Conservation (phyloP, 2,113 vertebrate genomes). For the Oncorhynchus gorbuscha region DNA sequence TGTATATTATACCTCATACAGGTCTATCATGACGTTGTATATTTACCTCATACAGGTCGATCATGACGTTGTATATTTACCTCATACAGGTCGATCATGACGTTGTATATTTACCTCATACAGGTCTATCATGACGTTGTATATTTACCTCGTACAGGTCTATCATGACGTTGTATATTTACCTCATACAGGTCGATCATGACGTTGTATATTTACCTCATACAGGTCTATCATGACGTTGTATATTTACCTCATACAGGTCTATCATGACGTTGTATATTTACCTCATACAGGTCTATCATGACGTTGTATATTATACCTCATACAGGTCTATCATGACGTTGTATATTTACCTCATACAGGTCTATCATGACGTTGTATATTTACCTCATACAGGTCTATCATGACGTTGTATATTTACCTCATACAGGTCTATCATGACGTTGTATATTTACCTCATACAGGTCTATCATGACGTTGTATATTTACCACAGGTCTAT, state of each 20-base stretch:
- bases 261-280: constrained; percentile 90
- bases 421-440: too few species aligned
- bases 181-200: too few species aligned
- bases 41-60: too few species aligned
- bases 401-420: constrained; percentile 86
- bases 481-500: constrained; percentile 73
- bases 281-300: too few species aligned
- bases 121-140: constrained; percentile 95
- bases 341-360: constrained; percentile 56
- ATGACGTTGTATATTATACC: constrained; percentile 67
- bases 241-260: constrained; percentile 90
- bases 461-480: too few species aligned
- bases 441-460: too few species aligned
- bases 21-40: constrained; percentile 93
- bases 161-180: too few species aligned
- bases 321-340: constrained; percentile 99
- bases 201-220: too few species aligned
- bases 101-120: constrained; percentile 85
- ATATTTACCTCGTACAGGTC: too few species aligned
- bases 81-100: not conserved
- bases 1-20: constrained; percentile 87
- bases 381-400: constrained; percentile 94
- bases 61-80: too few species aligned
- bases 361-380: not conserved
- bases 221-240: constrained; percentile 1